Conservation (phyloP, 2,797 vertebrate genomes). For the Notolabrus celidotus region DNA sequence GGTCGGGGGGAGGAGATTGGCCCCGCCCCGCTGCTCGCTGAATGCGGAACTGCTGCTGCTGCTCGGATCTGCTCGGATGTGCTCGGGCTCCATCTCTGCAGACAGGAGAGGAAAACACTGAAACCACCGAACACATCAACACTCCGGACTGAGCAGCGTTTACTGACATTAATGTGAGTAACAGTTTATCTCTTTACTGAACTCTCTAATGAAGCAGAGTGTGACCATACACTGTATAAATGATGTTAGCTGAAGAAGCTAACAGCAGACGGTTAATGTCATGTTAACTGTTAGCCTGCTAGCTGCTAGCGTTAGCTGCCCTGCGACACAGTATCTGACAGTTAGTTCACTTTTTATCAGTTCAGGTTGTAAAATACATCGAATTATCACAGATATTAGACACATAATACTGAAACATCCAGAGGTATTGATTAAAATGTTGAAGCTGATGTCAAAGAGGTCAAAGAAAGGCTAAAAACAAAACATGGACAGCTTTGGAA, state of each 20-base stretch:
- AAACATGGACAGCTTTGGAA: constrained; percentile 34
- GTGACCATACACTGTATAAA: too few relatives aligned
- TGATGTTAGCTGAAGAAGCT: constrained; percentile 9
- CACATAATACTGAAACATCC: background rate
- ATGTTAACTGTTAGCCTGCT: constrained; percentile 19
- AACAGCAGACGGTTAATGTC: background rate
- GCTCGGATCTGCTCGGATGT: too few relatives aligned
- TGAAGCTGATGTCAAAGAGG: background rate
- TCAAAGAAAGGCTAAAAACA: constrained; percentile 52
- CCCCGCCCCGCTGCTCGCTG: constrained; percentile 28
- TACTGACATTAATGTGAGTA: constrained; percentile 70
- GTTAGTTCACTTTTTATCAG: background rate
- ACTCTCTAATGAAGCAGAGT: background rate
- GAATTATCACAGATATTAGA: background rate
- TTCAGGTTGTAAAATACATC: background rate
- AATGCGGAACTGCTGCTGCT: too few relatives aligned
- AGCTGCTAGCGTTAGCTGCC: constrained; percentile 54
- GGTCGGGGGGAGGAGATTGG: constrained; percentile 25
- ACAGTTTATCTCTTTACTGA: background rate
- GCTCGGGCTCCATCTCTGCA: constrained; percentile 44
- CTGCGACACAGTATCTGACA: background rate
- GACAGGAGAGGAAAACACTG: constrained; percentile 11
- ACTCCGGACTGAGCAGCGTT: constrained; percentile 32
- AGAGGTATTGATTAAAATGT: background rate
- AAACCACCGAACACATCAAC: constrained; percentile 13